A percentile compares a stretch with the other conserved stretches of the same genome.
These are phyloP conservation scores for Poeciliopsis turrubarensis DNA, from an alignment of 2,113 vertebrate species.

Conservation along the genomic window DNA sequence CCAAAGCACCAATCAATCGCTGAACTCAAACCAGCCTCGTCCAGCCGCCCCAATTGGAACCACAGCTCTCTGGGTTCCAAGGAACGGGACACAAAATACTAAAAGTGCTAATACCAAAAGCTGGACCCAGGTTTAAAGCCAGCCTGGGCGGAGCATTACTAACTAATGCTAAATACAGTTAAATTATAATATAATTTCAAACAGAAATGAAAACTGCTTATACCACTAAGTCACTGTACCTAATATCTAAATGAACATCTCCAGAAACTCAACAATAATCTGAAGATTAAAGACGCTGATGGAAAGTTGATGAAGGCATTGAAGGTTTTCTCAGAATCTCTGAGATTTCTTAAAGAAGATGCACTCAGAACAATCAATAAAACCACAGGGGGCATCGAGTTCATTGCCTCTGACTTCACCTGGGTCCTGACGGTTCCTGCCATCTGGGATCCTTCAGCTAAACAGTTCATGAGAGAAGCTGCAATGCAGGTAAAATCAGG, in stretches of 20 bases:
- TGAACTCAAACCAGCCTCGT: too few species aligned
- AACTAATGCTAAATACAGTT: too few species aligned
- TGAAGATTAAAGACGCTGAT: neutral
- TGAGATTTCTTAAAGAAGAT: neutral
- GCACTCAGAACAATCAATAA: neutral
- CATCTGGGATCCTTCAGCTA: neutral
- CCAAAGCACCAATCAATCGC: too few species aligned
- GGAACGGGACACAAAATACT: too few species aligned
- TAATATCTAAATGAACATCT: neutral
- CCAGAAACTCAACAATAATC: neutral
- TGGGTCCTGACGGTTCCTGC: neutral
- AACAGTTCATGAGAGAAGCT: constrained; percentile 3
- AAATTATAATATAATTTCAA: too few species aligned
- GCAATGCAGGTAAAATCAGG: neutral
- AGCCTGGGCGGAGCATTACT: too few species aligned
- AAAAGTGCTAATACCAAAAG: too few species aligned
- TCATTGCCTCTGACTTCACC: neutral
- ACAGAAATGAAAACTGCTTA: too few species aligned
- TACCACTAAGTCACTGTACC: neutral
- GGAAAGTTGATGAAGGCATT: neutral
- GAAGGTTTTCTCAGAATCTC: neutral
- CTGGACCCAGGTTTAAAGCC: too few species aligned
- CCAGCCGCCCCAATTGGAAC: too few species aligned
- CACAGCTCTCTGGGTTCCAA: too few species aligned
- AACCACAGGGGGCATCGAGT: neutral